Percentiles rank a stretch among this genome's conserved stretches.
These are phyloP conservation scores for Cavia porcellus DNA, from an alignment of 2,113 vertebrate species.

Conservation along the genomic window DNA sequence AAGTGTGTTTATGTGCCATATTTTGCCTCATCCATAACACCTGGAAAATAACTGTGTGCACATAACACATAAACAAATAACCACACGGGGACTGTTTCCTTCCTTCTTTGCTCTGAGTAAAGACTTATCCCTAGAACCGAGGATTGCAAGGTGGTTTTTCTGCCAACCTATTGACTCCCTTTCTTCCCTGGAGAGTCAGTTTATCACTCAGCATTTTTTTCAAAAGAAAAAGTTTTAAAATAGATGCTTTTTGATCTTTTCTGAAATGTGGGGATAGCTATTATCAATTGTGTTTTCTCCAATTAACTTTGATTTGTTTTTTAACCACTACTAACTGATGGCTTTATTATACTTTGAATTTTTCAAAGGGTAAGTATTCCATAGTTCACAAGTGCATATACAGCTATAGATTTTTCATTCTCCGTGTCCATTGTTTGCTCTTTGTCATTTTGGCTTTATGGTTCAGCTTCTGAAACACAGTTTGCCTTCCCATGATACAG, in stretches of 20 bases:
- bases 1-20: neutral
- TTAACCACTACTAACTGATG: neutral
- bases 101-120: neutral
- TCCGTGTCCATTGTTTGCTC: neutral
- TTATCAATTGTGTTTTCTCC: neutral
- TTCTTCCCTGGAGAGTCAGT: neutral
- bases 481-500: constrained; percentile 11
- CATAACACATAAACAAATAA: neutral
- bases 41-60: neutral
- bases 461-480: neutral
- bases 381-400: neutral
- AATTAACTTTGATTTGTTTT: constrained; percentile 37
- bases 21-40: constrained; percentile 37
- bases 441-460: neutral
- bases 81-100: neutral
- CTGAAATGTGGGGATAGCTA: neutral
- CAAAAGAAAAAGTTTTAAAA: neutral
- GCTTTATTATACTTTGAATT: constrained; percentile 19
- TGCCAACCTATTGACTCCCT: neutral
- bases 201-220: neutral
- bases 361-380: constrained; percentile 34
- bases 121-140: neutral
- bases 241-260: constrained; percentile 27
- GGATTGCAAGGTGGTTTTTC: neutral
- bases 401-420: neutral